A percentile compares a stretch with the other conserved stretches of the same genome.
Conservation (phyloP, 2,113 vertebrate species). For the Neofelis nebulosa region DNA sequence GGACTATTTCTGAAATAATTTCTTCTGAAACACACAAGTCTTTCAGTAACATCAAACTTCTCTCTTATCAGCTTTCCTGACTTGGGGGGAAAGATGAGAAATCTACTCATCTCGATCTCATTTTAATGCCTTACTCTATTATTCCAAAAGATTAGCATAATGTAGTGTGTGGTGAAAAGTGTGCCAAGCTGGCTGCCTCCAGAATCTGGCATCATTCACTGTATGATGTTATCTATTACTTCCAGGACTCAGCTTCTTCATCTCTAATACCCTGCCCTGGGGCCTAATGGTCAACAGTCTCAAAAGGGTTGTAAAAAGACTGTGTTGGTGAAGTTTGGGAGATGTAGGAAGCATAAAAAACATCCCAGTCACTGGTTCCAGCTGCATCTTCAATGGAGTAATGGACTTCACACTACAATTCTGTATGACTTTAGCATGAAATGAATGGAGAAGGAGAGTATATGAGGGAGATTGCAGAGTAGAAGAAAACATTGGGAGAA, state of each 20-base stretch:
- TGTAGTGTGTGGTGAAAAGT: neutral
- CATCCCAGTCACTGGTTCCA: neutral
- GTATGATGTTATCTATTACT: neutral
- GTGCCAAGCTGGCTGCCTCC: neutral
- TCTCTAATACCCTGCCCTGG: neutral
- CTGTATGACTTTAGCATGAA: neutral
- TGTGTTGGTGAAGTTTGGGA: rapidly evolving
- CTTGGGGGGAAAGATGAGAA: neutral
- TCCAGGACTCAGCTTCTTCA: neutral
- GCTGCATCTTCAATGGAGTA: neutral
- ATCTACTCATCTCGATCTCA: neutral
- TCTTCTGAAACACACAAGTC: neutral
- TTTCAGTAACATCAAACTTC: neutral
- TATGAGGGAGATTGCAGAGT: neutral
- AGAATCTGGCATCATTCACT: neutral
- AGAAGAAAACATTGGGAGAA: neutral
- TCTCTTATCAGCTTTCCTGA: neutral
- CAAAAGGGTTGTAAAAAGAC: neutral
- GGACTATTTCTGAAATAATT: neutral
- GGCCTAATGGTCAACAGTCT: neutral
- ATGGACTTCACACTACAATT: neutral
- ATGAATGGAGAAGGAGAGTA: neutral
- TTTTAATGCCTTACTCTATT: neutral
- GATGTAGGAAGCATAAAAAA: neutral
- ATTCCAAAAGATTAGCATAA: neutral